Evolutionary conservation across 2,888 invertebrate genomes (phyloP).

Genomic region (Prostheceraeus crozeri): DNA sequence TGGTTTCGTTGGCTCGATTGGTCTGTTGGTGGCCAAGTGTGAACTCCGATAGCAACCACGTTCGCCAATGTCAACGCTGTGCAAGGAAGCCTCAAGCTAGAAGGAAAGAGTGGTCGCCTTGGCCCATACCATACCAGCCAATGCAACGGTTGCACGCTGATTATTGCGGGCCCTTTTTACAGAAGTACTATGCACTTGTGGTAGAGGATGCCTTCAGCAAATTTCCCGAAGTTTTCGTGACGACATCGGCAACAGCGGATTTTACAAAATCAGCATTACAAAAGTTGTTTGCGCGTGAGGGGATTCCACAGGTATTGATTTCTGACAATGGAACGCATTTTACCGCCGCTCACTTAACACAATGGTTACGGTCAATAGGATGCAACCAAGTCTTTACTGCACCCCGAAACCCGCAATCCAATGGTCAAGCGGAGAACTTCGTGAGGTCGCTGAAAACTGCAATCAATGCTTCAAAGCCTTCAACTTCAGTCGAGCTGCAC

Average conservation of each 20-base stretch:
- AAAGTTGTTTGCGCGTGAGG: slow-evolving; percentile 14
- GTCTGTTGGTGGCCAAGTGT: slow-evolving; percentile 13
- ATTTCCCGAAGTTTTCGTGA: slow-evolving; percentile 20
- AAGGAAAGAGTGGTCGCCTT: not conserved
- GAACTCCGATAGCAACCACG: not conserved
- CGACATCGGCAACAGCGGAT: slow-evolving; percentile 4
- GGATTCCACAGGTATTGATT: not conserved
- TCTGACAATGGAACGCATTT: slow-evolving; percentile 6
- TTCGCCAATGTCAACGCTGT: slow-evolving; percentile 1
- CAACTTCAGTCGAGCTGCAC: not conserved
- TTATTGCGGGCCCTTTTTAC: slow-evolving; percentile 4
- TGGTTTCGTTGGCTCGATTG: slow-evolving; percentile 3
- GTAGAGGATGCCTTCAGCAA: slow-evolving; percentile 5
- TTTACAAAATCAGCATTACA: slow-evolving; percentile 5
- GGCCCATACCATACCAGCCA: slow-evolving; percentile 15
- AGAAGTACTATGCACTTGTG: slow-evolving; percentile 9
- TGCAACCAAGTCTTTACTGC: not conserved
- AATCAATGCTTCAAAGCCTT: not conserved
- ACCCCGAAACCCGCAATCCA: slow-evolving; percentile 2
- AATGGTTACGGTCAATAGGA: not conserved
- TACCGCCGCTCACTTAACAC: not conserved
- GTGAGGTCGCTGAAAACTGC: slow-evolving; percentile 7
- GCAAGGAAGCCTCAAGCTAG: not conserved
- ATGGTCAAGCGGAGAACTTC: slow-evolving; percentile 16
- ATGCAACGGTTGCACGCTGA: slow-evolving; percentile 19